Conservation (phyloP, 23 tunicate genomes). For the Ciona savignyi region DNA sequence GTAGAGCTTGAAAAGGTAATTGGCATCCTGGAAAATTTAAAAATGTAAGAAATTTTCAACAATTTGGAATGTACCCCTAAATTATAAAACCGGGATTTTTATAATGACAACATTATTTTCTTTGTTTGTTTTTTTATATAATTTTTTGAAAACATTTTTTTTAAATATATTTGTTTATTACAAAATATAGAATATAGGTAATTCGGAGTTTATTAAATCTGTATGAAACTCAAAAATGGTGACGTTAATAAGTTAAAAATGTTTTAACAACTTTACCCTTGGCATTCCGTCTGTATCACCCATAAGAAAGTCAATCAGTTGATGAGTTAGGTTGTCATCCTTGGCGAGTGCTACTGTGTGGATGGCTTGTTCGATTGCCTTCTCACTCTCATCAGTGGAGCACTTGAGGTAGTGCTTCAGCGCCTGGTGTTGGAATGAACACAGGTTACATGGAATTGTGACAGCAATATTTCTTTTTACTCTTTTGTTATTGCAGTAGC, state of each 20-base stretch:
- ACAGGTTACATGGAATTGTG: no score
- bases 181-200: not conserved
- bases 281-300: constrained; percentile 89
- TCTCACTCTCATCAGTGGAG: constrained; percentile 22
- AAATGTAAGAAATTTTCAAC: not conserved
- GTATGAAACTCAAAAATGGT: not conserved
- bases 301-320: constrained; percentile 50
- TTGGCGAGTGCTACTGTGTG: constrained; percentile 65
- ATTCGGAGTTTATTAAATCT: not conserved
- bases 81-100: no score
- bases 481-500: no score
- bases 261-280: constrained; percentile 33
- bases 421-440: no score
- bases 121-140: not conserved
- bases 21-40: constrained; percentile 52
- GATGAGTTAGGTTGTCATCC: constrained; percentile 46
- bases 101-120: no score
- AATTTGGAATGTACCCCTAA: not conserved
- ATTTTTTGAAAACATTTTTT: not conserved
- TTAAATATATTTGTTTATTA: not conserved
- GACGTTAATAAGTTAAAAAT: not conserved
- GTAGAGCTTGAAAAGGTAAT: constrained; percentile 79
- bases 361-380: constrained; percentile 57
- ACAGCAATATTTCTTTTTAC: no score
- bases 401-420: constrained; percentile 62